Evolutionary conservation across 1,140 invertebrate genomes (phyloP).

Genomic region (Diplogasteroides magnus): DNA sequence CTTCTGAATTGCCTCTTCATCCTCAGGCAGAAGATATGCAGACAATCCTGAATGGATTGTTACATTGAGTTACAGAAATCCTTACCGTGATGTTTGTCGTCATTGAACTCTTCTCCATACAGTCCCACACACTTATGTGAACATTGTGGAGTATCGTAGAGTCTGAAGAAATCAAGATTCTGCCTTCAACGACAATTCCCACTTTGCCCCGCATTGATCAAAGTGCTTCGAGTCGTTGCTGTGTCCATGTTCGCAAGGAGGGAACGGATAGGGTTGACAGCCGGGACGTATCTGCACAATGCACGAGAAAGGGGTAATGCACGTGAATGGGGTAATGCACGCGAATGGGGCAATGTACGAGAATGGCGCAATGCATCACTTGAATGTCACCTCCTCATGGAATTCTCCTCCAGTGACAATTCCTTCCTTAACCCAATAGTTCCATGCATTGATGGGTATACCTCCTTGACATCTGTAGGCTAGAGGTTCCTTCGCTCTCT

Average conservation of each 20-base stretch:
- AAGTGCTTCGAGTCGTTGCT: neutral
- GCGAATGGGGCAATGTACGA: too few species aligned
- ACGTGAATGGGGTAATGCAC: slow-evolving; percentile 3
- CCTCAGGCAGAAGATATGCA: too few species aligned
- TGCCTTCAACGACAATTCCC: too few species aligned
- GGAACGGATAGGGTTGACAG: slow-evolving; percentile 72
- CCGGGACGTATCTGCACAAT: neutral
- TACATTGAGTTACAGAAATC: too few species aligned
- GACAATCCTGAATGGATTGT: too few species aligned
- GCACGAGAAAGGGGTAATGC: neutral
- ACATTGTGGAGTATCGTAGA: neutral
- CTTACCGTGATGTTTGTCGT: slow-evolving; percentile 71
- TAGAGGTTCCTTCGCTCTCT: neutral
- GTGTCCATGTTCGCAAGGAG: slow-evolving; percentile 61
- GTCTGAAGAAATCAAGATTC: too few species aligned
- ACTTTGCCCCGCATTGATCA: neutral
- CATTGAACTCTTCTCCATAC: slow-evolving; percentile 2
- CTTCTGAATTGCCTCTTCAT: too few species aligned
- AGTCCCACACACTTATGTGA: neutral
- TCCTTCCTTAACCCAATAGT: slow-evolving; percentile 68
- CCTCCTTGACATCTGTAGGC: slow-evolving; percentile 73
- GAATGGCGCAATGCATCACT: slow-evolving; percentile 13
- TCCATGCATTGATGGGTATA: slow-evolving; percentile 72
- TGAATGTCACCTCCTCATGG: slow-evolving; percentile 71
- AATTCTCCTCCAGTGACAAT: slow-evolving; percentile 76